Base-by-base conservation (phyloP, 2,113 vertebrate species). In the Mesembrinibis cayennensis region DNA sequence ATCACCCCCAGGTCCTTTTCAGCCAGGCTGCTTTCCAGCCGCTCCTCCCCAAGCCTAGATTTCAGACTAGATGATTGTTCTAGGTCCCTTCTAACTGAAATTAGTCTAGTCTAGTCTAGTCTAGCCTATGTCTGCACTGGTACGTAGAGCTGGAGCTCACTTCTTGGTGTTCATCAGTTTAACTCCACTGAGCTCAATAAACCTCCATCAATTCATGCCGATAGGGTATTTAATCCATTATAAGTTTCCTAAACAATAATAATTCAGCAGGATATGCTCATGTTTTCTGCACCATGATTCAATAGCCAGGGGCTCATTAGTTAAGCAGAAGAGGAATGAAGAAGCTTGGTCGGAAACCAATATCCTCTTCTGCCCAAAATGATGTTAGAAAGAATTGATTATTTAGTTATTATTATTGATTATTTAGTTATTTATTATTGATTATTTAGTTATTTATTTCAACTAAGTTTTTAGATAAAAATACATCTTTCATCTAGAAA, bases 161-260 rank as follows among this genome's bases (percentile, higher is more conserved):
- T 18, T 40, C 59, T 16, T 13, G 19, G 11, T 58, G 50, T 29
- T 52, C 27, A 8, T 6, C 44, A 12, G 10, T 5, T 2, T 36
- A 44, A 53, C 55, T 45, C 45, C 36, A 4, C 53, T 7, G 26
- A 52, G 32, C 36, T 59, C 45, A 13, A 21, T 16, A 21, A n/a
- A 26, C 36, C 45, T 26, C 9, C 1, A 26, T 14, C 15, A 6
- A 2, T 65, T 72, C 21, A 30, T 63, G 58, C 49, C 2, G 0
- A 25, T 4, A 26, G 30, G 8, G 13, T 34, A 11, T 65, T 72
- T 49, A 26, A 49, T 56, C 87, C 61, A 27, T 44, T 44, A 5
- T 9, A 9, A 36, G 14, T 58, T 67, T 34, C 21, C 61, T 45
- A 44, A 59, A 16, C 58, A 8, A 44, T 27, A 36, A 26, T 49